Base-by-base conservation (phyloP, 2,888 invertebrate genomes). In the Coelopa pilipes region DNA sequence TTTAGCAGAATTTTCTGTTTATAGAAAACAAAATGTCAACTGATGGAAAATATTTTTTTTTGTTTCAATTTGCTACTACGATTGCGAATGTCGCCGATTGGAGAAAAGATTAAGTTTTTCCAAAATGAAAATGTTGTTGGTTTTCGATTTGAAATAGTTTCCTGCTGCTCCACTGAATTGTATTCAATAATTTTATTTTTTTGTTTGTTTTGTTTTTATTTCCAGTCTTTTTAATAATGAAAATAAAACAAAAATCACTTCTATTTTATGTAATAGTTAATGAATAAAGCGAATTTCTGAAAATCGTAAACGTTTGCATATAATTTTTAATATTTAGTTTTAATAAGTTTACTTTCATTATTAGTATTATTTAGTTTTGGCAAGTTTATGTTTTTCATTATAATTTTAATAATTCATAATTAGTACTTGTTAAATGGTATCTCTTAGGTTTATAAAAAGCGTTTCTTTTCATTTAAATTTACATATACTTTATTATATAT, bases 221-320 rank as follows among this genome's bases (percentile, higher is more conserved):
- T 69, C 69, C 69, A 69, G 69, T 69, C 69, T 69, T 69, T 69
- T 69, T 24, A 69, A 69, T 57, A 69, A 69, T 69, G 24, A 24
- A 69, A 68, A 24, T 53, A 10, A 66, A 69, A 59, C 13, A n/a
- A 17, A 69, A 12, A n/a, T 63, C 45, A 65, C 50, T 49, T n/a
- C 21, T 17, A 15, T 7, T 67, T 50, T 21, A 34, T 34, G 34
- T 34, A 34, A 34, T 34, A 34, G 34, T 2, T 34, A 57, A 45
- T 21, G 69, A 69, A 45, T 57, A 12, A 69, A 69, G 69, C 69
- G 69, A 69, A 46, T 46, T 57, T 69, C 45, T 46, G 15, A 69
- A 59, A 13, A 19, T 57, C 17, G 24, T 53, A n/a, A 45, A 45
- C 19, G 19, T 69, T 57, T 55, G 34, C 55, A 45, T 53, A 34